Evolutionary conservation across 2,797 vertebrate genomes (phyloP).

Genomic region (Pangasius larnaudii): DNA sequence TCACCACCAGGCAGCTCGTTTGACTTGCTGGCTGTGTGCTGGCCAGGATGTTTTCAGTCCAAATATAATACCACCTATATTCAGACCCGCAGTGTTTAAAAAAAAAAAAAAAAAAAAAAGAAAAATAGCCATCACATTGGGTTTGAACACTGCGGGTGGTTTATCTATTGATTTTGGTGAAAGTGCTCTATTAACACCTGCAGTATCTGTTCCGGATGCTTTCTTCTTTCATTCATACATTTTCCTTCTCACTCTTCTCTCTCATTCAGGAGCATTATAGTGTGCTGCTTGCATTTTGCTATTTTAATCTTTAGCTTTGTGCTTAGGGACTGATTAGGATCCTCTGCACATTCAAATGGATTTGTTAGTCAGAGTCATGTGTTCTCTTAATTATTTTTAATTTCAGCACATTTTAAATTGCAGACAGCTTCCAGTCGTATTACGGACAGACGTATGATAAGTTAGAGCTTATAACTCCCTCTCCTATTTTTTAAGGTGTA

Average conservation of each 20-base stretch:
- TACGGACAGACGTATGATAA: neutral
- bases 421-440: neutral
- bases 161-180: slow-evolving; percentile 26
- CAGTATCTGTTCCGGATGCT: neutral
- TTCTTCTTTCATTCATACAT: neutral
- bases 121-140: neutral
- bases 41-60: neutral
- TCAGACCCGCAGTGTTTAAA: neutral
- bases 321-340: neutral
- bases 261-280: neutral
- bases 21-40: neutral
- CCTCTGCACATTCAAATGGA: neutral
- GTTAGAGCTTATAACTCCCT: neutral
- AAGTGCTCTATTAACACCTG: neutral
- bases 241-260: neutral
- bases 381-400: neutral
- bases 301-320: neutral
- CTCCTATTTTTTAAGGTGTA: neutral
- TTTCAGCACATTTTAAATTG: neutral
- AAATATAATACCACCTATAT: neutral
- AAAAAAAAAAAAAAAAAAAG: neutral
- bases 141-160: slow-evolving; percentile 11
- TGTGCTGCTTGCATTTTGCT: neutral
- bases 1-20: neutral
- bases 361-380: neutral